A percentile compares a stretch with the other conserved stretches of the same genome.
phyloP scores from a whole-genome alignment of 2,888 invertebrate genomes.

The Bellardia pandia region DNA sequence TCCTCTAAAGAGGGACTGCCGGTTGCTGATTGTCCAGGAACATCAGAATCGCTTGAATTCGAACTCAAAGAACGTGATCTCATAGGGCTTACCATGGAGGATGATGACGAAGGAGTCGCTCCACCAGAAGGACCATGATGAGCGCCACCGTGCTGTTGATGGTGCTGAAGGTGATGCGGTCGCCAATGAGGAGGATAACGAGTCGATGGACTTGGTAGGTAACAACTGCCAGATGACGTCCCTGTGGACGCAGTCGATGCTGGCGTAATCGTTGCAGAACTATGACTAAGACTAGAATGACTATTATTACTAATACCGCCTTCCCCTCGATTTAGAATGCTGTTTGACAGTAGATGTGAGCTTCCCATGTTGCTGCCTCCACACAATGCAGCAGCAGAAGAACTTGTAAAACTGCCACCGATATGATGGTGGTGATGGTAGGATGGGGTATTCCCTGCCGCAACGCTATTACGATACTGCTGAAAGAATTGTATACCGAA shows the following conservation, averaged over 20 bases:
- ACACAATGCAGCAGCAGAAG: slow-evolving; percentile 72
- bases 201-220: slow-evolving; percentile 74
- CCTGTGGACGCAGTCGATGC: slow-evolving; percentile 77
- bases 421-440: slow-evolving; percentile 74
- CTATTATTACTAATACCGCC: slow-evolving; percentile 76
- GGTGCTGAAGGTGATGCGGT: slow-evolving; percentile 77
- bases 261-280: slow-evolving; percentile 72
- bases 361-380: slow-evolving; percentile 65
- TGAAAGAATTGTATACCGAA: slow-evolving; percentile 90
- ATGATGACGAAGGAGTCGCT: slow-evolving; percentile 84
- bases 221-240: slow-evolving; percentile 66
- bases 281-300: slow-evolving; percentile 84
- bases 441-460: slow-evolving; percentile 70
- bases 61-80: slow-evolving; percentile 91
- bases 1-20: slow-evolving; percentile 94
- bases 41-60: slow-evolving; percentile 88
- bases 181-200: slow-evolving; percentile 79
- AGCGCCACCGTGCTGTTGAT: slow-evolving; percentile 75
- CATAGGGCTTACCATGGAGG: slow-evolving; percentile 86
- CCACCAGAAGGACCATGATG: slow-evolving; percentile 65
- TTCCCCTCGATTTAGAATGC: slow-evolving; percentile 75
- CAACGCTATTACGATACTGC: slow-evolving; percentile 80
- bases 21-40: slow-evolving; percentile 85
- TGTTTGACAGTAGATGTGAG: slow-evolving; percentile 77
- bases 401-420: slow-evolving; percentile 76